Percentiles rank a stretch among this genome's conserved stretches.
Evolutionary conservation across 2,888 invertebrate species (phyloP).

Genomic region (Hypomecis atomaria): DNA sequence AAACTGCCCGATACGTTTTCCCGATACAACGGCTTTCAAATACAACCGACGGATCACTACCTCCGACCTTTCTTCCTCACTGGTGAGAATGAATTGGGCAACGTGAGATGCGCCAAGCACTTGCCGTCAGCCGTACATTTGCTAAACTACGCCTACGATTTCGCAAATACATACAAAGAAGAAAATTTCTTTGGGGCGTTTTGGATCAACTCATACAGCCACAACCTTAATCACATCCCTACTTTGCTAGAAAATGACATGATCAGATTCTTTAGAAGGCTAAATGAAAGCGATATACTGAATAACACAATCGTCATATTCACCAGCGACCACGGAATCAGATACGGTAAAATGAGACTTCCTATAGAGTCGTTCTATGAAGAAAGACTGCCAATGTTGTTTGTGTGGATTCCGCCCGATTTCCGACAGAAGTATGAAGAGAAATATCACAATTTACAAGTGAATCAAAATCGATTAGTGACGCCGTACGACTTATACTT

Average conservation of each 20-base stretch:
- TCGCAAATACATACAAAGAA: slow-evolving; percentile 84
- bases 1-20: slow-evolving; percentile 87
- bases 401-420: slow-evolving; percentile 87
- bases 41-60: slow-evolving; percentile 92
- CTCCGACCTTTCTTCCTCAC: slow-evolving; percentile 89
- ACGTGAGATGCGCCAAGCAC: slow-evolving; percentile 70
- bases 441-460: slow-evolving; percentile 83
- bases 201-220: slow-evolving; percentile 90
- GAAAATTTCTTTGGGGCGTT: slow-evolving; percentile 89
- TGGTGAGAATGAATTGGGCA: slow-evolving; percentile 77
- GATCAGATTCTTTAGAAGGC: slow-evolving; percentile 78
- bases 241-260: slow-evolving; percentile 86
- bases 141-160: slow-evolving; percentile 87
- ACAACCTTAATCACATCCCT: slow-evolving; percentile 87
- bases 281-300: slow-evolving; percentile 80
- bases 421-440: slow-evolving; percentile 82
- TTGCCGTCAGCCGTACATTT: slow-evolving; percentile 86
- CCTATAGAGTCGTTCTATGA: slow-evolving; percentile 91
- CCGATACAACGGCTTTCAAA: slow-evolving; percentile 85
- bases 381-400: slow-evolving; percentile 90
- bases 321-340: slow-evolving; percentile 91
- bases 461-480: slow-evolving; percentile 87
- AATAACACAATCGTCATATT: slow-evolving; percentile 88
- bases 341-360: slow-evolving; percentile 87
- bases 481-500: slow-evolving; percentile 91